These are phyloP conservation scores for Pipistrellus pipistrellus DNA, from an alignment of 2,797 vertebrate species.

Conservation along the genomic window DNA sequence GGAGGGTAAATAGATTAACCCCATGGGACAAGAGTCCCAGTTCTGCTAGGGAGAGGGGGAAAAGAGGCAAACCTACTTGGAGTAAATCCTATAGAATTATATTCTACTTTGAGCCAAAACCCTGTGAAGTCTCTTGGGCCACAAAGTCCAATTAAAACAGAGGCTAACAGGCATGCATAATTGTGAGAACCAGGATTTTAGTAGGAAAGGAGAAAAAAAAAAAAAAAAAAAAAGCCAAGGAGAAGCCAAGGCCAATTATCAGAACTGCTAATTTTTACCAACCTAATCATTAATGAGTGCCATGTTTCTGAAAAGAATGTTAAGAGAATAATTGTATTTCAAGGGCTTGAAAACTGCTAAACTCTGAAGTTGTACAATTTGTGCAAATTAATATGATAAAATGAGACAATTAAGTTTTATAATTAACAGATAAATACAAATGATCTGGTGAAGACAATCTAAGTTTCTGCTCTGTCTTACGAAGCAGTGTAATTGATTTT, in stretches of 20 bases:
- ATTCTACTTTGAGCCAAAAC: conserved; percentile 83
- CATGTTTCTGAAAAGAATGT: conserved; percentile 84
- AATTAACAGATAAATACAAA: conserved; percentile 93
- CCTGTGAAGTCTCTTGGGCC: conserved; percentile 84
- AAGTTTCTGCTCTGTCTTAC: conserved; percentile 89
- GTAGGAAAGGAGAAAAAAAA: conserved; percentile 83
- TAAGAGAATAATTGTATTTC: conserved; percentile 90
- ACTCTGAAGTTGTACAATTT: conserved; percentile 90
- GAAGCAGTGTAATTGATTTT: conserved; percentile 91
- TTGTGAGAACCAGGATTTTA: conserved; percentile 87
- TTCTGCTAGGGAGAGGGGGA: conserved; percentile 10
- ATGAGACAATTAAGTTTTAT: conserved; percentile 91
- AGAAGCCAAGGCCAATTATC: conserved; percentile 91
- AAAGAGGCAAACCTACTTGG: conserved; percentile 62
- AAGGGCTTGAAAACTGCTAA: conserved; percentile 89
- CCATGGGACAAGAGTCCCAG: not conserved
- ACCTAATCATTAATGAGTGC: conserved; percentile 90
- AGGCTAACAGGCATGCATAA: conserved; percentile 86
- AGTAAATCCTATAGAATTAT: conserved; percentile 67
- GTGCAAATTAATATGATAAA: conserved; percentile 92
- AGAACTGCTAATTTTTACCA: conserved; percentile 89
- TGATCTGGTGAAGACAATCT: conserved; percentile 90
- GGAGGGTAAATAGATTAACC: not conserved
- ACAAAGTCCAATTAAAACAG: conserved; percentile 87
- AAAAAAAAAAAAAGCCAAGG: conserved; percentile 83